phyloP scores from a whole-genome alignment of 2,113 vertebrate species.

The Alaudala cheleensis region DNA sequence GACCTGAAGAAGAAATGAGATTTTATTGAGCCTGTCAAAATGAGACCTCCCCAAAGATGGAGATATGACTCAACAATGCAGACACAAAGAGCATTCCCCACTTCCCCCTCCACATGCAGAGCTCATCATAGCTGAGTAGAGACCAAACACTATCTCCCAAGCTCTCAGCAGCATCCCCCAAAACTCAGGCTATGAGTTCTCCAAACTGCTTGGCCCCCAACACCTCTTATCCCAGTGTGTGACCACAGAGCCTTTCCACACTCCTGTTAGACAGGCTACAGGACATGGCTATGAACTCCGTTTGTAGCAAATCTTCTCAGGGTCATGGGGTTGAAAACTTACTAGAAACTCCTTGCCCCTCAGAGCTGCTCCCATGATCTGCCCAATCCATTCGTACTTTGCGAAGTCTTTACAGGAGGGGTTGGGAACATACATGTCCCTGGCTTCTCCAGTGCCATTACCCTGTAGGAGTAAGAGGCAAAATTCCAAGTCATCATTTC shows the following conservation, averaged over 20 bases:
- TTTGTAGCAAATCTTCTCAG: background rate
- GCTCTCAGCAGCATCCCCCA: background rate
- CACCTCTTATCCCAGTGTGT: background rate
- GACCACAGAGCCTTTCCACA: background rate
- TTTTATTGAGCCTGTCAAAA: background rate
- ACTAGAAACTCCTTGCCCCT: slow-evolving; percentile 97
- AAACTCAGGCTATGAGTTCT: background rate
- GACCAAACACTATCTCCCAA: background rate
- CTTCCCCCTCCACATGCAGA: background rate
- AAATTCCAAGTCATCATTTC: background rate
- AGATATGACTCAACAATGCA: background rate
- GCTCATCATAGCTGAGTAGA: background rate
- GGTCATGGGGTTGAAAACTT: slow-evolving; percentile 15
- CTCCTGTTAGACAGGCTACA: background rate
- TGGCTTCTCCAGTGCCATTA: slow-evolving; percentile 86
- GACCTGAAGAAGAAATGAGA: slow-evolving; percentile 75
- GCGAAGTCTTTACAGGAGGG: slow-evolving; percentile 93
- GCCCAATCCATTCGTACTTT: slow-evolving; percentile 95
- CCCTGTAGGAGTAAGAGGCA: slow-evolving; percentile 72
- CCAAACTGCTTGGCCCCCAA: background rate
- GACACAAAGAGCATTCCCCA: background rate
- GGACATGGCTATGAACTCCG: background rate
- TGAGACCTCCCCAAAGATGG: background rate
- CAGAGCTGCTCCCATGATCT: slow-evolving; percentile 96
- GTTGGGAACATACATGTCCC: slow-evolving; percentile 96